Evolutionary conservation across 2,888 invertebrate species (phyloP).

Genomic region (Cryptocephalus primarius): DNA sequence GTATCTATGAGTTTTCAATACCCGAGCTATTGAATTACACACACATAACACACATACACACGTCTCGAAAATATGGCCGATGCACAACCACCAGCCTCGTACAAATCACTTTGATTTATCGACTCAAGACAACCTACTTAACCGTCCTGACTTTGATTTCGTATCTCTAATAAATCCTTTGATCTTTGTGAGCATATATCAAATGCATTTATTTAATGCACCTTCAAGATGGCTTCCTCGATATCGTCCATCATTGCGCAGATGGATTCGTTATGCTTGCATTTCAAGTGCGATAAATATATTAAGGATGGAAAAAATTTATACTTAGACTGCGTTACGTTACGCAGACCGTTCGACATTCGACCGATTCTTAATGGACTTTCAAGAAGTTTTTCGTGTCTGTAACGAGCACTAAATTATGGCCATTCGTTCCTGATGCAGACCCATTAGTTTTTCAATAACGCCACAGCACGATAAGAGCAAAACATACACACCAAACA

Average conservation of each 20-base stretch:
- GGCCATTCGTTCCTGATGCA: too few relatives aligned
- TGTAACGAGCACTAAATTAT: too few relatives aligned
- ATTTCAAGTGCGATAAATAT: neutral
- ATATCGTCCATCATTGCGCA: constrained; percentile 4
- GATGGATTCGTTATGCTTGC: constrained; percentile 3
- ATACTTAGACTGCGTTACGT: too few relatives aligned
- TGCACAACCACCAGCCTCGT: constrained; percentile 5
- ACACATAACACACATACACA: neutral
- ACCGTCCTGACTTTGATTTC: constrained; percentile 10
- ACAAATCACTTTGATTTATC: constrained; percentile 16
- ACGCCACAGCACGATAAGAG: too few relatives aligned
- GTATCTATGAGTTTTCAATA: too few relatives aligned
- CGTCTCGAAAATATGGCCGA: constrained; percentile 7
- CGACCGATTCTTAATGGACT: too few relatives aligned
- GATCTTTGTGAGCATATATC: constrained; percentile 3
- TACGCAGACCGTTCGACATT: too few relatives aligned
- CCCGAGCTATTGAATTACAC: too few relatives aligned
- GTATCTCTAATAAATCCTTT: constrained; percentile 8
- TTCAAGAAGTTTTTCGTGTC: too few relatives aligned
- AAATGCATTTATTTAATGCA: constrained; percentile 2
- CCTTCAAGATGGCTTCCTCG: constrained; percentile 3
- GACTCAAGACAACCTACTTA: constrained; percentile 10
- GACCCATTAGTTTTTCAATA: too few relatives aligned
- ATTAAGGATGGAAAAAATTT: too few relatives aligned
- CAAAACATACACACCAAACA: too few relatives aligned